Conservation (phyloP, 2,113 vertebrate species). For the Clarias batrachus region DNA sequence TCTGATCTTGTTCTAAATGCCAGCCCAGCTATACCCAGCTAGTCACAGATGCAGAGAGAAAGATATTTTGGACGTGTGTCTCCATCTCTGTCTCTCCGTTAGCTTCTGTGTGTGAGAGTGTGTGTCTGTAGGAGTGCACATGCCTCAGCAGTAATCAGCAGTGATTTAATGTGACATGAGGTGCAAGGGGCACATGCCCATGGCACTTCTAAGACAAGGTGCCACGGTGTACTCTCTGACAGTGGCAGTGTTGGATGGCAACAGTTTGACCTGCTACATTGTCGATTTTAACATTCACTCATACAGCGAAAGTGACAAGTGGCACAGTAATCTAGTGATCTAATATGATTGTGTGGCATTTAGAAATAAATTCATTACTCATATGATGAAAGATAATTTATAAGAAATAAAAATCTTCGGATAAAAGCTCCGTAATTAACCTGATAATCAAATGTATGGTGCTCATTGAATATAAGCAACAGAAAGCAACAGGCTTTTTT, state of each 20-base stretch:
- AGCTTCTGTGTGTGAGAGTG: not conserved
- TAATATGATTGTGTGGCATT: not conserved
- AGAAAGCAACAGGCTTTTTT: not conserved
- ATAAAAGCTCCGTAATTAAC: not conserved
- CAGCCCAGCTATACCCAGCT: slow-evolving; percentile 14
- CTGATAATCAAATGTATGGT: not conserved
- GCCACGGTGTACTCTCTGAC: slow-evolving; percentile 20
- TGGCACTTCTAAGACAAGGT: slow-evolving; percentile 28
- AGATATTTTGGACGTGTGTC: not conserved
- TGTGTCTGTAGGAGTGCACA: slow-evolving; percentile 16
- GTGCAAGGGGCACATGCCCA: slow-evolving; percentile 33
- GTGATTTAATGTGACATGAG: slow-evolving; percentile 41
- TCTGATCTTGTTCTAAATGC: slow-evolving; percentile 32
- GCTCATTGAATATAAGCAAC: not conserved
- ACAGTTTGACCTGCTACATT: slow-evolving; percentile 26
- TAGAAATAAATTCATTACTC: not conserved
- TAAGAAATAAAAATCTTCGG: not conserved
- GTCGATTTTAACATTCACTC: slow-evolving; percentile 25
- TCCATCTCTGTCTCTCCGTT: not conserved
- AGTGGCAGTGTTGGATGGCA: slow-evolving; percentile 21
- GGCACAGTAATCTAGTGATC: not conserved
- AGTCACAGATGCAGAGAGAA: not conserved
- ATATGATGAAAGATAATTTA: not conserved
- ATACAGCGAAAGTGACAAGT: slow-evolving; percentile 2
- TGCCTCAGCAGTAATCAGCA: slow-evolving; percentile 40